Evolutionary conservation across 2,888 invertebrate species (phyloP).

Genomic region (Andrena chrysosceles): DNA sequence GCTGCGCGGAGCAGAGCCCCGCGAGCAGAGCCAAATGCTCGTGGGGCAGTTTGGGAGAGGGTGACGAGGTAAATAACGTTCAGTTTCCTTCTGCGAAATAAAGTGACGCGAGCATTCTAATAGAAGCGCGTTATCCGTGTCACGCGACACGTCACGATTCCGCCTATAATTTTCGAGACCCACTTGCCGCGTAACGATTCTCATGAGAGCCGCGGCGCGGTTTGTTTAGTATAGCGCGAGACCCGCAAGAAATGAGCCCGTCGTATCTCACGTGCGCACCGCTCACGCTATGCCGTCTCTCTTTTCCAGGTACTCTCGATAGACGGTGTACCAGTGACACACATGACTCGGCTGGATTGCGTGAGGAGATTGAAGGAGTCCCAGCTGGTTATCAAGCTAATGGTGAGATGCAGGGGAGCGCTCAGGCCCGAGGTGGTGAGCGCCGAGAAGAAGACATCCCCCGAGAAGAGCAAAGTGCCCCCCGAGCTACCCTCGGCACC

Average conservation of each 20-base stretch:
- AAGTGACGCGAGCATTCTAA: background rate
- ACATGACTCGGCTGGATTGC: constrained; percentile 94
- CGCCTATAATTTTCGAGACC: constrained; percentile 51
- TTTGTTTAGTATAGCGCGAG: constrained; percentile 34
- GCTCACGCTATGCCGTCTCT: constrained; percentile 27
- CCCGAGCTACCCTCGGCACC: constrained; percentile 89
- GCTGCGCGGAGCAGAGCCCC: constrained; percentile 94
- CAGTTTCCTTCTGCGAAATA: background rate
- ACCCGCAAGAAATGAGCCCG: constrained; percentile 31
- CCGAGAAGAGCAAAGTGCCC: constrained; percentile 81
- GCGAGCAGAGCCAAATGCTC: constrained; percentile 93
- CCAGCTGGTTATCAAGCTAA: constrained; percentile 92
- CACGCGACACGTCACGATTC: background rate
- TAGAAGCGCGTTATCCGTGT: background rate
- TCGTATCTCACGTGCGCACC: constrained; percentile 18
- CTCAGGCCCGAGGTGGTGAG: constrained; percentile 84
- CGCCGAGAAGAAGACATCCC: constrained; percentile 82
- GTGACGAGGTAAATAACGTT: constrained; percentile 88
- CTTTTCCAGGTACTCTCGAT: constrained; percentile 89
- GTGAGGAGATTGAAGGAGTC: constrained; percentile 94
- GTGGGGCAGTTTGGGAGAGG: constrained; percentile 94
- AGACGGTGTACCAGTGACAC: constrained; percentile 91
- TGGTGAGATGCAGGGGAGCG: constrained; percentile 88
- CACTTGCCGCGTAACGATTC: constrained; percentile 56
- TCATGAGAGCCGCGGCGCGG: constrained; percentile 15